Conservation (phyloP, 2,888 invertebrate genomes). For the Alviniconcha strummeri region DNA sequence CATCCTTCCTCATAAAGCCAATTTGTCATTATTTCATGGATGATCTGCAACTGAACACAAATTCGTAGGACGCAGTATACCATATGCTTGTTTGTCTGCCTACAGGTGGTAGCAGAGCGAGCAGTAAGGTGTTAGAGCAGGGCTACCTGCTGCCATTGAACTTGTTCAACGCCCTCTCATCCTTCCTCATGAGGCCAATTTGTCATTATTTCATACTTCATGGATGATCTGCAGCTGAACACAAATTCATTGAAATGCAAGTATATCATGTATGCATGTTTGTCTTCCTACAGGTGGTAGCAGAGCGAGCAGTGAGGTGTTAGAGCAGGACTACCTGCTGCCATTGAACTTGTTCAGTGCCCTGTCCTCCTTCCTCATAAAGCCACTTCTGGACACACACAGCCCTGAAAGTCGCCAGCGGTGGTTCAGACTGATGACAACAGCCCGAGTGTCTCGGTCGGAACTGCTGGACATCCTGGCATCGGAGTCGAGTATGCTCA, state of each 20-base stretch:
- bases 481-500: background rate
- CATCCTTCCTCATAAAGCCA: constrained; percentile 3
- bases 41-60: too few species aligned
- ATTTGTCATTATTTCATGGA: too few species aligned
- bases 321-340: constrained; percentile 16
- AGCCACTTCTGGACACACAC: background rate
- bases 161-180: constrained; percentile 1
- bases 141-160: constrained; percentile 17
- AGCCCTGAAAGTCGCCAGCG: constrained; percentile 11
- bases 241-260: too few species aligned
- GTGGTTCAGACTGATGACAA: constrained; percentile 29
- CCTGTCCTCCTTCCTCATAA: constrained; percentile 10
- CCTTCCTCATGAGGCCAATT: background rate
- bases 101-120: background rate
- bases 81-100: background rate
- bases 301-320: background rate
- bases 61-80: too few species aligned
- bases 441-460: background rate
- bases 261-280: background rate
- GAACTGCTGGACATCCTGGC: constrained; percentile 14
- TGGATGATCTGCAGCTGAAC: too few species aligned
- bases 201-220: too few species aligned
- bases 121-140: background rate
- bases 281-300: background rate
- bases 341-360: constrained; percentile 5